phyloP scores from a whole-genome alignment of 2,888 invertebrate genomes.

The Conomelus anceps region DNA sequence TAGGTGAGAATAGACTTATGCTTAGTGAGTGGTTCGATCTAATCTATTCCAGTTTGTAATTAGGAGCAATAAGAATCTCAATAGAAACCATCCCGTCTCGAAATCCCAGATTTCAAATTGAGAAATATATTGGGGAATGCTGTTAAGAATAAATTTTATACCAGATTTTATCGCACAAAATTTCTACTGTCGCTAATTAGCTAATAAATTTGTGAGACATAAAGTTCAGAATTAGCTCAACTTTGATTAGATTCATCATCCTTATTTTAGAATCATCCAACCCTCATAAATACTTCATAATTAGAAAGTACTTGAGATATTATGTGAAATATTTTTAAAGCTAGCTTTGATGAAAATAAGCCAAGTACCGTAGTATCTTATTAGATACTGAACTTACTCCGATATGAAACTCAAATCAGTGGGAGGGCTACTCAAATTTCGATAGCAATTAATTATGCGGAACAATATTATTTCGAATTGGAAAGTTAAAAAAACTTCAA shows the following conservation, averaged over 20 bases:
- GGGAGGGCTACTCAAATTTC: no score
- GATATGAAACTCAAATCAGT: no score
- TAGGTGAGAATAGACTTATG: neutral
- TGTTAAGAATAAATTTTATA: neutral
- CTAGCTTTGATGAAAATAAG: no score
- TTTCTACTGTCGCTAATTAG: neutral
- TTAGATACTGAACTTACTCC: no score
- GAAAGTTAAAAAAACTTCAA: no score
- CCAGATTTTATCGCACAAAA: neutral
- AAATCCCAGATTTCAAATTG: neutral
- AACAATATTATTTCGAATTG: no score
- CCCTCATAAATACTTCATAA: neutral
- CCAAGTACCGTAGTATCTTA: no score
- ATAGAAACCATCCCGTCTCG: neutral
- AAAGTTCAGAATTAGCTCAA: neutral
- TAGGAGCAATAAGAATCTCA: neutral
- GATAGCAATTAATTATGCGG: no score
- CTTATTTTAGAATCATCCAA: neutral
- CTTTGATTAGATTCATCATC: neutral
- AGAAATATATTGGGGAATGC: neutral
- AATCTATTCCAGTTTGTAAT: neutral
- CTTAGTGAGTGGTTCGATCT: neutral
- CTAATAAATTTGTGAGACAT: neutral
- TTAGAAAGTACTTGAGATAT: no score
- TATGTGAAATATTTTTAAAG: no score